A percentile compares a stretch with the other conserved stretches of the same genome.
Evolutionary conservation across 2,797 vertebrate species (phyloP).

Genomic region (Sus cebifrons): DNA sequence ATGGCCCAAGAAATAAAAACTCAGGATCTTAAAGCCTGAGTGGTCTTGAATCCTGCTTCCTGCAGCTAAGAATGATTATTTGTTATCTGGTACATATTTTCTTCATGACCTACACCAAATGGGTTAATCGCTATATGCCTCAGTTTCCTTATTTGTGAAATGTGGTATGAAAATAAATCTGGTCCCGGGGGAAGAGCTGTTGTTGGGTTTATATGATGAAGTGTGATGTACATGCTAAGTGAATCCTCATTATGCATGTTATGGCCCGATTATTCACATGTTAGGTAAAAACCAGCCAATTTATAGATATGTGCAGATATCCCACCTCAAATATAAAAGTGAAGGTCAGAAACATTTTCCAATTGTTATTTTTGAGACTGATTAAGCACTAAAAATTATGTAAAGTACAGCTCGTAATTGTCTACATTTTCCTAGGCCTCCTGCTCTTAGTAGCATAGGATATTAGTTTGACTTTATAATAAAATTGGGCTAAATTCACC

Average conservation of each 20-base stretch:
- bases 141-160: conserved; percentile 74
- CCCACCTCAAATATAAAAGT: not conserved
- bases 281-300: not conserved
- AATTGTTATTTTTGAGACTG: conserved; percentile 33
- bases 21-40: not conserved
- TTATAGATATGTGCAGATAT: not conserved
- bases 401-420: not conserved
- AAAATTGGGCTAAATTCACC: conserved; percentile 86
- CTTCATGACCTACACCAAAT: not conserved
- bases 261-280: not conserved
- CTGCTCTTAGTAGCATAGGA: conserved; percentile 78
- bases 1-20: conserved; percentile 62
- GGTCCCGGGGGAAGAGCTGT: not conserved
- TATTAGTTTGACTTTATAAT: conserved; percentile 85
- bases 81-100: not conserved
- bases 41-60: not conserved
- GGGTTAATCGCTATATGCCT: conserved; percentile 48
- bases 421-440: conserved; percentile 70
- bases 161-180: conserved; percentile 61
- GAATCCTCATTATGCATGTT: not conserved
- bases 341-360: conserved; percentile 28
- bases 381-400: conserved; percentile 10
- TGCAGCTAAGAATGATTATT: conserved; percentile 29
- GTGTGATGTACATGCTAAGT: not conserved
- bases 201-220: not conserved